phyloP scores from a whole-genome alignment of 35 echinoderm and acorn worm species.

The Ptychodera flava region DNA sequence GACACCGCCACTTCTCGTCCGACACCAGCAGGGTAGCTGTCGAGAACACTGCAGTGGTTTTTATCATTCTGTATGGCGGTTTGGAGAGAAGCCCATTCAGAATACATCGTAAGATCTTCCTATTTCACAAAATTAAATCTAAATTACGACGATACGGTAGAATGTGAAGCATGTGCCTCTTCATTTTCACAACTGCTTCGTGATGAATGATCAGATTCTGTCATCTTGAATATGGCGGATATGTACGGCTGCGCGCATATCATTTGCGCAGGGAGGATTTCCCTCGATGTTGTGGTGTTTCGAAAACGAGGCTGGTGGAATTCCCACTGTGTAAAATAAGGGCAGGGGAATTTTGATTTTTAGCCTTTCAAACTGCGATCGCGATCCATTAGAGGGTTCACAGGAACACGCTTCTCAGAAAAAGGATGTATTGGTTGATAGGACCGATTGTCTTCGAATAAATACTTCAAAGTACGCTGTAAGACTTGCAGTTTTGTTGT shows the following conservation, averaged over 20 bases:
- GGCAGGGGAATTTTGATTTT: too few relatives aligned
- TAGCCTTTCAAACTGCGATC: too few relatives aligned
- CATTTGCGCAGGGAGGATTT: neutral
- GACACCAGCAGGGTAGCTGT: slow-evolving; percentile 65
- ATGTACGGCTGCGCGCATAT: neutral
- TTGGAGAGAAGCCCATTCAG: slow-evolving; percentile 89
- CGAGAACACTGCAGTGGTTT: slow-evolving; percentile 76
- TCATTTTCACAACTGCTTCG: neutral
- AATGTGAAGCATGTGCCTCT: neutral
- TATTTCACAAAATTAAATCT: neutral
- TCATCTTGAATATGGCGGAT: neutral
- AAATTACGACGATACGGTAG: neutral
- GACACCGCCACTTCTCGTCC: slow-evolving; percentile 84
- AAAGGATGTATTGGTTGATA: too few relatives aligned
- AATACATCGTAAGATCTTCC: slow-evolving; percentile 59
- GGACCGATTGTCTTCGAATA: too few relatives aligned
- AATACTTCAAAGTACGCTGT: too few relatives aligned
- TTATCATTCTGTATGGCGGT: slow-evolving; percentile 55
- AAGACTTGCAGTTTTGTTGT: too few relatives aligned
- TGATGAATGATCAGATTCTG: neutral
- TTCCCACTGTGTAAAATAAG: too few relatives aligned
- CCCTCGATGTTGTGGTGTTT: neutral
- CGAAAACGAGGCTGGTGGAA: neutral
- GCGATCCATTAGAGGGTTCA: too few relatives aligned
- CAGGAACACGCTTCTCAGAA: too few relatives aligned